Base-by-base conservation (phyloP, 2,888 invertebrate species). In the Rotaria sp. region DNA sequence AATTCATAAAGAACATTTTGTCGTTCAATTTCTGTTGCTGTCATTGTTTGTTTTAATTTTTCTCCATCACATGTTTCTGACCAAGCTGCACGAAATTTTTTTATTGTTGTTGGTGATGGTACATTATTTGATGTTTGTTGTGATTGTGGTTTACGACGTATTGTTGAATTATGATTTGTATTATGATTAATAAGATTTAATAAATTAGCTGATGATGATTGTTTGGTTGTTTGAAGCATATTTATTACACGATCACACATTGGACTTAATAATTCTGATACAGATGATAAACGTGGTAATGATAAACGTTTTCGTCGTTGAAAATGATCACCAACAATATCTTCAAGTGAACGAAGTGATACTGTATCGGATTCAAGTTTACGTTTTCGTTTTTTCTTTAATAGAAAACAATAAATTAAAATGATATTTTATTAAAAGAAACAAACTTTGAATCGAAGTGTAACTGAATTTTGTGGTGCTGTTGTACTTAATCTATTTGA, bases 1-100 rank as follows among this genome's bases (percentile, higher is more conserved):
- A 93, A 89, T 88, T 93, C 93, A 89, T 92, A 93, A 87, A 93
- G 92, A 18, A 92, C 92, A 45, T 80, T 80, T 80, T 80, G 80
- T 26, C 80, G 80, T 45, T 80, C 88, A 91, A 88, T 85, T 80
- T 80, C 80, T 15, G 41, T 41, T 80, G 41, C 80, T 45, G 45
- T 80, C 80, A 80, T 80, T 45, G 80, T 80, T 45, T 80, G 80
- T 45, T 80, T 80, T 15, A 80, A 45, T 80, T 41, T 80, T 80
- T 80, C 80, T 35, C 67, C 67, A 45, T 80, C 80, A 45, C 80
- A 80, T 38, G 80, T 80, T 80, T 80, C 80, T 45, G 80, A 80
- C 80, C 80, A 80, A 45, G 80, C 45, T 26, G 80, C 41, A 15
- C 80, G 80, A 80, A 80, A 80, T 15, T 80, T 80, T 45, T 80